These are phyloP conservation scores for Haliaeetus leucogaster DNA, from an alignment of 2,113 vertebrate species.

Conservation along the genomic window DNA sequence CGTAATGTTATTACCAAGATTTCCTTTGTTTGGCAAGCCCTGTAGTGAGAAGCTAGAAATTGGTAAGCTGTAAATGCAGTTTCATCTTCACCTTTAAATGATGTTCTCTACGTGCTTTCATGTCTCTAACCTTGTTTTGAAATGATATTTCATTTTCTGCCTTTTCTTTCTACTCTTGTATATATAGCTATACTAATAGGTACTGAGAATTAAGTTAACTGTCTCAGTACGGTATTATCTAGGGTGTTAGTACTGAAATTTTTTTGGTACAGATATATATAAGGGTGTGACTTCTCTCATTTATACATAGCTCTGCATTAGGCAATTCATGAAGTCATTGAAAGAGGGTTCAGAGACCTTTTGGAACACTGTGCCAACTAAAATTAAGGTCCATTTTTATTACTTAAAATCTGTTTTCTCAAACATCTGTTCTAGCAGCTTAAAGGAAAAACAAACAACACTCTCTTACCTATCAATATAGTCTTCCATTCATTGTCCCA, in stretches of 20 bases:
- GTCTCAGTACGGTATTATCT: not conserved
- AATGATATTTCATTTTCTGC: not conserved
- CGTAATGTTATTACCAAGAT: not conserved
- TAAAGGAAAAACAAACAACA: not conserved
- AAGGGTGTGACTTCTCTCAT: not conserved
- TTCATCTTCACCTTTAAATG: not conserved
- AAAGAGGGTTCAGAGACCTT: not conserved
- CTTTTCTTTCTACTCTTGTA: not conserved
- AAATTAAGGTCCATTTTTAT: not conserved
- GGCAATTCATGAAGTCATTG: not conserved
- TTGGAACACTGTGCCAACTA: not conserved
- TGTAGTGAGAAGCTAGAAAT: not conserved
- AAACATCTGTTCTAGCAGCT: not conserved
- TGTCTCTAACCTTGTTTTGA: not conserved
- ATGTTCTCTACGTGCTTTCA: not conserved
- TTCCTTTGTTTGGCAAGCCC: not conserved
- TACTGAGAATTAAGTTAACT: conserved; percentile 2
- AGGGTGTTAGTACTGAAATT: not conserved
- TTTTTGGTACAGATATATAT: not conserved
- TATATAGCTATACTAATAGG: not conserved
- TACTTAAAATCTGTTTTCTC: not conserved
- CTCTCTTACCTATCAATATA: not conserved
- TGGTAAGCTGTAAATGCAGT: not conserved
- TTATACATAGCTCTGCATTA: not conserved
- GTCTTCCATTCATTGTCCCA: not conserved